Evolutionary conservation across 2,797 vertebrate genomes (phyloP).

Genomic region (Salmo trutta): DNA sequence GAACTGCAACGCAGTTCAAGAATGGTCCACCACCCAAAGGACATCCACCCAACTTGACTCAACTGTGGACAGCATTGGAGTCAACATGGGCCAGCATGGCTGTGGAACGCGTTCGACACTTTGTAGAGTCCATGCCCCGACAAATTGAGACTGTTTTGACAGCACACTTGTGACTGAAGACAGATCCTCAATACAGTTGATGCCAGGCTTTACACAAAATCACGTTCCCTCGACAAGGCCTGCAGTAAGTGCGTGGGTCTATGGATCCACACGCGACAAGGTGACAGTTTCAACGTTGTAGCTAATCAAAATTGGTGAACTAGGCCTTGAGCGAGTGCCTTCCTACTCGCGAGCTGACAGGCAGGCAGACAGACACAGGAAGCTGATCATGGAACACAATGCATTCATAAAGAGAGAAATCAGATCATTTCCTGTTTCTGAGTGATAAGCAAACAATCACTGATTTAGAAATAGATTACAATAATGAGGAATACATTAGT

Average conservation of each 20-base stretch:
- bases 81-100: no score
- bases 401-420: slow-evolving; percentile 14
- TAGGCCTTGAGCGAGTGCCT: neutral
- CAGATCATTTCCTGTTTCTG: neutral
- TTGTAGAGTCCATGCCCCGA: no score
- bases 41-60: no score
- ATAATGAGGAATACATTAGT: neutral
- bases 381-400: slow-evolving; percentile 7
- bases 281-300: neutral
- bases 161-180: no score
- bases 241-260: neutral
- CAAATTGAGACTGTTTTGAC: no score
- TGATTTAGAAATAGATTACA: neutral
- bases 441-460: neutral
- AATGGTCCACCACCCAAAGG: no score
- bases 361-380: slow-evolving; percentile 22
- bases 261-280: neutral
- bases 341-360: neutral
- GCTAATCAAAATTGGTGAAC: slow-evolving; percentile 2
- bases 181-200: neutral
- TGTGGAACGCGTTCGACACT: no score
- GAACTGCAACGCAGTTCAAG: no score
- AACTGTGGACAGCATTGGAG: no score
- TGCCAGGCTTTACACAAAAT: no score
- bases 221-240: neutral